Percentiles rank a stretch among this genome's conserved stretches.
Evolutionary conservation across 35 echinoderm and acorn worm species (phyloP).

Genomic region (Eucidaris tribuloides): DNA sequence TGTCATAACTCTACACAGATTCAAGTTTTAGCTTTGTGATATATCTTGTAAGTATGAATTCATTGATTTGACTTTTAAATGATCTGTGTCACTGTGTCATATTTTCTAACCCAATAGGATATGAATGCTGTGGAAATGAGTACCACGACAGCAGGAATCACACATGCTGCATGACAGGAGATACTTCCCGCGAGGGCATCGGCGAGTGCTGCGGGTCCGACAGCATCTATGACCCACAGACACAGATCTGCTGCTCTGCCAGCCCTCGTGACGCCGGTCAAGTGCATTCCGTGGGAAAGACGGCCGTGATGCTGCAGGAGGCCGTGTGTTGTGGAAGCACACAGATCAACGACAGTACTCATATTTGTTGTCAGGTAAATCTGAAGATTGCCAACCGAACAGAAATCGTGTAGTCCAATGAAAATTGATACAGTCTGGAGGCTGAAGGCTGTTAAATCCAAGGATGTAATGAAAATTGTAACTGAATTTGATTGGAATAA

Average conservation of each 20-base stretch:
- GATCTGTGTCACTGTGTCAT: too few species aligned
- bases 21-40: too few species aligned
- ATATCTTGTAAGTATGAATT: too few species aligned
- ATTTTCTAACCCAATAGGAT: background rate
- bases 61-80: too few species aligned
- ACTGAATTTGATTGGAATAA: too few species aligned
- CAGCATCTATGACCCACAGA: background rate
- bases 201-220: constrained; percentile 1
- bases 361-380: background rate
- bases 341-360: background rate
- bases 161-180: background rate
- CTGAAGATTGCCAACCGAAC: too few species aligned
- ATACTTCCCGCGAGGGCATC: background rate
- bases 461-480: too few species aligned
- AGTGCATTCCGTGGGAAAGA: background rate
- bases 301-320: background rate
- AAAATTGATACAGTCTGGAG: too few species aligned
- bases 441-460: too few species aligned
- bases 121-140: constrained; percentile 1
- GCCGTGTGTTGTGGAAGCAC: background rate
- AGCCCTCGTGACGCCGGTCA: background rate
- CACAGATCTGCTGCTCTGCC: constrained; percentile 11
- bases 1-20: too few species aligned
- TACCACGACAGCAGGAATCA: background rate
- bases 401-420: too few species aligned